phyloP scores from a whole-genome alignment of 2,797 vertebrate species.

The Ptychadena robeensis region DNA sequence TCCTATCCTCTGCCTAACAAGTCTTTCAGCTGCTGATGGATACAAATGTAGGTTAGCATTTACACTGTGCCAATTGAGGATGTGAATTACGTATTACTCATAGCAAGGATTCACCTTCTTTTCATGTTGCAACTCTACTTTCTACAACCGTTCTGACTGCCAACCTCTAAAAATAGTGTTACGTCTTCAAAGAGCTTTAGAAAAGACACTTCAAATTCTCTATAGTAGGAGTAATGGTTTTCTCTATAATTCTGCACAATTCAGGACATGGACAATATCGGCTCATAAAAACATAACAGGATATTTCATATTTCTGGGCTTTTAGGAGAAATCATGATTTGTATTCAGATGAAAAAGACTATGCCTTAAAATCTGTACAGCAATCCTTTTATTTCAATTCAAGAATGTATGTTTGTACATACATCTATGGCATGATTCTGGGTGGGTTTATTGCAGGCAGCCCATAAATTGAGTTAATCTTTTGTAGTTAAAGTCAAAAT shows the following conservation, averaged over 20 bases:
- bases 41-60: background rate
- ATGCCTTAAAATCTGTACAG: no score
- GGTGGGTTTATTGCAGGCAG: no score
- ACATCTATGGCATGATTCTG: no score
- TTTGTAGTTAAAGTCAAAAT: no score
- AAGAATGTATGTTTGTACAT: no score
- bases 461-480: no score
- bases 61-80: background rate
- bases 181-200: conserved; percentile 16
- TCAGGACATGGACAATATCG: background rate
- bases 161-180: background rate
- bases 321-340: background rate
- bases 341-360: background rate
- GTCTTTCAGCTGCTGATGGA: no score
- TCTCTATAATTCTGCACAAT: background rate
- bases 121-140: conserved; percentile 2
- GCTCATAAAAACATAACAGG: no score
- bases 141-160: conserved; percentile 9
- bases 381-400: no score
- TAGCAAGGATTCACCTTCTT: background rate
- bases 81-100: background rate
- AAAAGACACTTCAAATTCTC: background rate
- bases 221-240: background rate
- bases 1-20: background rate
- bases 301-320: background rate